phyloP scores from a whole-genome alignment of 92 coral and sea anemone species.

The Epizoanthus fatuus region DNA sequence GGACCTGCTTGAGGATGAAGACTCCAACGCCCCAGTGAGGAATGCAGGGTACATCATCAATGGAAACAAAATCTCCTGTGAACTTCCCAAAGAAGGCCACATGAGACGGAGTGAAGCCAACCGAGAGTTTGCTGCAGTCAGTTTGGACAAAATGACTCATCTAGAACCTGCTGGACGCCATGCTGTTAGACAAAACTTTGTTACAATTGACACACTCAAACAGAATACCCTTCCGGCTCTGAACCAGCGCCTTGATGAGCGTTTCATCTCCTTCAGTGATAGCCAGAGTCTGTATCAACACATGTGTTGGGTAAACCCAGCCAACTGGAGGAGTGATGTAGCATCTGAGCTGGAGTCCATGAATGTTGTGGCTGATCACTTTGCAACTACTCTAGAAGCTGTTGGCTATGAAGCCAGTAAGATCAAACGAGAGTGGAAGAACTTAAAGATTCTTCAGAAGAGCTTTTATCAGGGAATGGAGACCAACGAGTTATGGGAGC shows the following conservation, averaged over 20 bases:
- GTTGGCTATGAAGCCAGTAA: too few relatives aligned
- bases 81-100: not conserved
- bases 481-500: too few relatives aligned
- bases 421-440: too few relatives aligned
- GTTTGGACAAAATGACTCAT: not conserved
- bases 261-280: constrained; percentile 1
- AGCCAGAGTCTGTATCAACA: constrained; percentile 8
- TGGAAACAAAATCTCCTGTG: not conserved
- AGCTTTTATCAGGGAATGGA: too few relatives aligned
- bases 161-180: not conserved
- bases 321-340: constrained; percentile 3
- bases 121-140: not conserved
- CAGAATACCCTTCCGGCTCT: not conserved
- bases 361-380: not conserved
- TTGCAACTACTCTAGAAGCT: too few relatives aligned
- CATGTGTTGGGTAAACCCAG: constrained; percentile 1
- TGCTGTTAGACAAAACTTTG: not conserved
- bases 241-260: not conserved
- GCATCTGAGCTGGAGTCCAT: not conserved
- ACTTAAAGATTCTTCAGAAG: too few relatives aligned
- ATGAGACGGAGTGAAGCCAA: not conserved
- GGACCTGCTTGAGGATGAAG: constrained; percentile 5
- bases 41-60: not conserved
- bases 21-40: not conserved
- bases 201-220: not conserved